phyloP scores from a whole-genome alignment of 1,140 invertebrate species.

The Sitobion miscanthi region DNA sequence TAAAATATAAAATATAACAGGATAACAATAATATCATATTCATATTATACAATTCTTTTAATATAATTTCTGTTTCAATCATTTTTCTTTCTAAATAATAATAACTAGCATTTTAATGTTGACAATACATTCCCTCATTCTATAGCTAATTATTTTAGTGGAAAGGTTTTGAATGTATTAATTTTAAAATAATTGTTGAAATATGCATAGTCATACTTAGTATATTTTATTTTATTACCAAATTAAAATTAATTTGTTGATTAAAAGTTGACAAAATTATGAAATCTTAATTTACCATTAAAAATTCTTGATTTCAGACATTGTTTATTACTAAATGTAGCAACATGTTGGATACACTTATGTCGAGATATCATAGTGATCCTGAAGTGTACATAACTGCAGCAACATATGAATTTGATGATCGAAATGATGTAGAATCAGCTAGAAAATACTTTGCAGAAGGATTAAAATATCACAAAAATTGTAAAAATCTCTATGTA shows the following conservation, averaged over 20 bases:
- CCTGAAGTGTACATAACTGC: conserved; percentile 46
- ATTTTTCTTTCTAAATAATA: neutral
- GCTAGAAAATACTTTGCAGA: conserved; percentile 36
- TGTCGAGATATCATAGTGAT: conserved; percentile 44
- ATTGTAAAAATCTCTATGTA: conserved; percentile 36
- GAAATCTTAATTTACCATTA: neutral
- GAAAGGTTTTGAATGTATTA: neutral
- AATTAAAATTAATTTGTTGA: neutral
- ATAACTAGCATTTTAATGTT: neutral
- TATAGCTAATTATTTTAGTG: neutral
- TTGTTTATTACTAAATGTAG: conserved; percentile 44
- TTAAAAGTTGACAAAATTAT: neutral
- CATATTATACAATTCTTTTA: neutral
- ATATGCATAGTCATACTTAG: neutral
- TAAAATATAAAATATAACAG: too few species aligned
- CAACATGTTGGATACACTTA: conserved; percentile 34
- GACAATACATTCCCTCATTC: neutral
- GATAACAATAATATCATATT: too few species aligned
- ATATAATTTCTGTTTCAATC: neutral
- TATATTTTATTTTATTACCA: neutral
- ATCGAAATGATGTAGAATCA: conserved; percentile 43
- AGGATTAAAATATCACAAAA: conserved; percentile 30
- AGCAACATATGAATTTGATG: conserved; percentile 47
- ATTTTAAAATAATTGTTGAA: neutral
- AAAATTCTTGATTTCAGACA: conserved; percentile 10